Percentiles rank a stretch among this genome's conserved stretches.
These are phyloP conservation scores for Phainopepla nitens DNA, from an alignment of 2,113 vertebrate genomes.

Conservation along the genomic window DNA sequence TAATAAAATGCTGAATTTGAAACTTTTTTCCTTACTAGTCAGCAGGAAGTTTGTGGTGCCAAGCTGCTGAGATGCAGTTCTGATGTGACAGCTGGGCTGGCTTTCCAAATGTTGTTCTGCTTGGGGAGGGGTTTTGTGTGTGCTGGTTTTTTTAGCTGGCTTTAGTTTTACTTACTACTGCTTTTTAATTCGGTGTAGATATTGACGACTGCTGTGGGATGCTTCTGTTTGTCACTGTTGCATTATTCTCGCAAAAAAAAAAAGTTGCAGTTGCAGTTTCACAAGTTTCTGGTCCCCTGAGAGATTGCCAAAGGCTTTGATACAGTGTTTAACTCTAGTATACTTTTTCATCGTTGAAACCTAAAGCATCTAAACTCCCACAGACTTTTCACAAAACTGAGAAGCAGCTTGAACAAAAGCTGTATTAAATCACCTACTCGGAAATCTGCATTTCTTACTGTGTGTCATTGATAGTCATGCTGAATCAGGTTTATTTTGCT, in stretches of 20 bases:
- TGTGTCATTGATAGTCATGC: not conserved
- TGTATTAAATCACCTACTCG: not conserved
- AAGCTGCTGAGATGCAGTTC: not conserved
- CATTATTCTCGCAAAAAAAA: not conserved
- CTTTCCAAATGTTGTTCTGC: not conserved
- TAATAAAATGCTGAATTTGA: conserved; percentile 6
- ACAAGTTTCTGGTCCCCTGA: not conserved
- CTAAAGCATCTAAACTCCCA: not conserved
- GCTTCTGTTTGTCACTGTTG: not conserved
- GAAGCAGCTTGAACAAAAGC: not conserved
- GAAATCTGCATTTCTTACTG: not conserved
- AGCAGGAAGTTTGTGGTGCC: conserved; percentile 9
- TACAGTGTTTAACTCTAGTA: not conserved
- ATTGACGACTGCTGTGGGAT: not conserved
- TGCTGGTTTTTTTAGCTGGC: not conserved
- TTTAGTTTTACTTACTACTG: not conserved
- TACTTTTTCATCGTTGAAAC: not conserved
- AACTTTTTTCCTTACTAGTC: not conserved
- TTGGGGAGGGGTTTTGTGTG: not conserved
- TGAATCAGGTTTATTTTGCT: not conserved
- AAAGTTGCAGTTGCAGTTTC: not conserved
- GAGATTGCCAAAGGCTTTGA: not conserved
- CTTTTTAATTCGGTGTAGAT: not conserved
- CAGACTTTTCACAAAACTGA: not conserved
- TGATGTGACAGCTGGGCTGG: not conserved